These are phyloP conservation scores for Eulemur mongoz DNA, from an alignment of 2,797 vertebrate genomes.

Conservation along the genomic window DNA sequence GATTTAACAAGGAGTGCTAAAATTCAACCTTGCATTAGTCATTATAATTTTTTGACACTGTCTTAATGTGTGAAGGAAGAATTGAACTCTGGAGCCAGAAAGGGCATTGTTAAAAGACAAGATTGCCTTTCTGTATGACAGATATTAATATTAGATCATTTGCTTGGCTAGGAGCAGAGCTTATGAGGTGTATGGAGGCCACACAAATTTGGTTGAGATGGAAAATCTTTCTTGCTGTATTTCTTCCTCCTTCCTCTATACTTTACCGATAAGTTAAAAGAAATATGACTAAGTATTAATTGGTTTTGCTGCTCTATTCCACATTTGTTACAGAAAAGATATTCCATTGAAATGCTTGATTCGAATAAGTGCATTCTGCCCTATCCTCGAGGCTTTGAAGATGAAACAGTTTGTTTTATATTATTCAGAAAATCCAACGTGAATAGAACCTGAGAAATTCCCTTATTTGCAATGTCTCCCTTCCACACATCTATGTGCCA, in stretches of 20 bases:
- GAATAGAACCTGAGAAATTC: neutral
- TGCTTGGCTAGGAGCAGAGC: slow-evolving; percentile 50
- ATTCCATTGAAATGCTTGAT: slow-evolving; percentile 19
- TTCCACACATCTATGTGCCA: neutral
- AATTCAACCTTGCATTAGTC: slow-evolving; percentile 76
- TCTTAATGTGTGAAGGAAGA: slow-evolving; percentile 77
- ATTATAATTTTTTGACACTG: slow-evolving; percentile 80
- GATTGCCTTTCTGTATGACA: slow-evolving; percentile 72
- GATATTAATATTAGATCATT: slow-evolving; percentile 79
- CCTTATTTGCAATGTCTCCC: neutral
- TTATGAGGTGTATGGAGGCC: slow-evolving; percentile 24
- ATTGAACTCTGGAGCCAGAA: slow-evolving; percentile 75
- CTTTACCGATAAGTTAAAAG: slow-evolving; percentile 50
- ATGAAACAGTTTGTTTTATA: slow-evolving; percentile 46
- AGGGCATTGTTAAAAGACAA: slow-evolving; percentile 76
- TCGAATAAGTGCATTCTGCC: slow-evolving; percentile 11
- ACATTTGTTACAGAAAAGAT: slow-evolving; percentile 55
- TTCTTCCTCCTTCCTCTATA: slow-evolving; percentile 40
- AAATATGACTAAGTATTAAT: slow-evolving; percentile 71
- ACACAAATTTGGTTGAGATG: slow-evolving; percentile 54
- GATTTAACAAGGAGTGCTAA: slow-evolving; percentile 73
- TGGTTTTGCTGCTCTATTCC: slow-evolving; percentile 56
- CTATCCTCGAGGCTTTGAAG: neutral
- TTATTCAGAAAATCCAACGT: slow-evolving; percentile 36
- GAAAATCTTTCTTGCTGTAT: slow-evolving; percentile 55